These are phyloP conservation scores for Archips crataeganus DNA, from an alignment of 2,888 invertebrate species.

Conservation along the genomic window DNA sequence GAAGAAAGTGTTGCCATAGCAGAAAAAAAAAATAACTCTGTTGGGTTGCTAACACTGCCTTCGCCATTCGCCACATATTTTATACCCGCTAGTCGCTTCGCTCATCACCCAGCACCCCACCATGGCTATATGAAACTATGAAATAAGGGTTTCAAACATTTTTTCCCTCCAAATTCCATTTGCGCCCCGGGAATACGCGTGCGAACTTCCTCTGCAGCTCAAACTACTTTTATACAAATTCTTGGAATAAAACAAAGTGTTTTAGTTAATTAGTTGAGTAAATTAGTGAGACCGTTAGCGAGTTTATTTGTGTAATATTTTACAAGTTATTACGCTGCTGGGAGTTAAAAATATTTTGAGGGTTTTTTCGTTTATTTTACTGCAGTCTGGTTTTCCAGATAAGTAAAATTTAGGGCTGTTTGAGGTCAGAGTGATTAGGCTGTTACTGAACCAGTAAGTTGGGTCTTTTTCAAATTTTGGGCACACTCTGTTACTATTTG, in stretches of 20 bases:
- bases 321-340: constrained; percentile 29
- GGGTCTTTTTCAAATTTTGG: too few species aligned
- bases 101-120: constrained; percentile 7
- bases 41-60: too few species aligned
- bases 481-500: too few species aligned
- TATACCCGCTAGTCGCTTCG: constrained; percentile 12
- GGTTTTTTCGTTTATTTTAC: constrained; percentile 12
- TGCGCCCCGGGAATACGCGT: constrained; percentile 53
- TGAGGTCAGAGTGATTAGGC: too few species aligned
- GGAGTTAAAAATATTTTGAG: constrained; percentile 27
- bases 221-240: constrained; percentile 44
- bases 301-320: constrained; percentile 42
- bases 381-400: too few species aligned
- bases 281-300: constrained; percentile 47
- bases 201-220: constrained; percentile 51
- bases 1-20: too few species aligned
- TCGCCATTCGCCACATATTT: not conserved
- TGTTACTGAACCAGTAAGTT: too few species aligned
- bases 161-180: constrained; percentile 52
- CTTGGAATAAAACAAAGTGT: constrained; percentile 44
- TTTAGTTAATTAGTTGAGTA: constrained; percentile 52
- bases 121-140: constrained; percentile 40
- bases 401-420: too few species aligned
- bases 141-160: constrained; percentile 48
- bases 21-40: too few species aligned